Evolutionary conservation across 2,797 vertebrate species (phyloP).

Genomic region (Amphiprion clarkii): DNA sequence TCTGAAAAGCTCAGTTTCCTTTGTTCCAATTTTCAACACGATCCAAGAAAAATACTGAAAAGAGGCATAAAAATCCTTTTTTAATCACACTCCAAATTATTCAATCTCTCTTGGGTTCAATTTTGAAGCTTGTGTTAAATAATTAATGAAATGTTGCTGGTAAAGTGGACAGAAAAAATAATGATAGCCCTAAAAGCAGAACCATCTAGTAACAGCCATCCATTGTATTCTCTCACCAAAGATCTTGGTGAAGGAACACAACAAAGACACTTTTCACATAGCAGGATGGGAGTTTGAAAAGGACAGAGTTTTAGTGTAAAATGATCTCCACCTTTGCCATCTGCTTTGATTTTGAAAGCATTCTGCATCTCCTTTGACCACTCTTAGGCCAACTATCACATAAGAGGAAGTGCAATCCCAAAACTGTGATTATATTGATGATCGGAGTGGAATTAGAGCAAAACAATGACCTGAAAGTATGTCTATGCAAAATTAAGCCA

Average conservation of each 20-base stretch:
- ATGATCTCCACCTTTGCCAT: constrained; percentile 9
- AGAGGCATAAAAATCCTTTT: background rate
- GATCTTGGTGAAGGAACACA: background rate
- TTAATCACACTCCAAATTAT: background rate
- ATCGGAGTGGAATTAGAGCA: background rate
- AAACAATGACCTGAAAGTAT: no score
- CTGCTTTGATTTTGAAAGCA: constrained; percentile 20
- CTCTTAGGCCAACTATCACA: background rate
- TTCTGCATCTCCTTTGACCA: background rate
- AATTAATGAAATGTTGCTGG: background rate
- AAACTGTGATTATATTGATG: background rate
- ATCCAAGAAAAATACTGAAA: constrained; percentile 1
- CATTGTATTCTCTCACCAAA: constrained; percentile 30
- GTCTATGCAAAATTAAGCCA: no score
- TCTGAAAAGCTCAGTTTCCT: constrained; percentile 38
- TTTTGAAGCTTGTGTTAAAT: background rate
- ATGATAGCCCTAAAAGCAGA: constrained; percentile 12
- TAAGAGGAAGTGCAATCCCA: background rate
- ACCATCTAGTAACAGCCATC: constrained; percentile 28
- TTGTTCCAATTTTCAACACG: constrained; percentile 17
- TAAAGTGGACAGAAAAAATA: constrained; percentile 11
- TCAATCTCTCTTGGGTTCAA: background rate
- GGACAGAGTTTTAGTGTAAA: constrained; percentile 25
- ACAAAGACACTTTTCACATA: constrained; percentile 53
- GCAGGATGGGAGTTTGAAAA: constrained; percentile 23